Evolutionary conservation across 1,140 invertebrate genomes (phyloP), one percentile per base, ranked within the genome.

Genomic region (Halictus rubicundus): DNA sequence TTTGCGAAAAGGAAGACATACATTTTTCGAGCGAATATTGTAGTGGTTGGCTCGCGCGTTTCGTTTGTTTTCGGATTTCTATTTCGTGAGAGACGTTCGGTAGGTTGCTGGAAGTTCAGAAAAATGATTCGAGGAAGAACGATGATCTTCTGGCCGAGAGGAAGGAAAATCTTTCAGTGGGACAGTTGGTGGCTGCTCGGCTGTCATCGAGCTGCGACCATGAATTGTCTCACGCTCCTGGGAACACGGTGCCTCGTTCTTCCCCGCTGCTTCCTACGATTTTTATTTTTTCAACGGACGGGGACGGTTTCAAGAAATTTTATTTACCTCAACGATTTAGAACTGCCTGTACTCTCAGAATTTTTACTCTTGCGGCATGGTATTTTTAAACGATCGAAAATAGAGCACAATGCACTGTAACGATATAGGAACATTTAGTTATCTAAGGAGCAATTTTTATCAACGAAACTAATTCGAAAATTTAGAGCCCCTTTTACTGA

Each of bases 171-270:
- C 71, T 82, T 77, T 85, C 82, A 72, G 64, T 69, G 57, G 46
- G 54, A 70, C 57, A 46, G 49, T 71, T 66, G 16, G 37, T 64
- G 25, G 54, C 42, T 68, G 25, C 81, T 46, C 49, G 42, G 57
- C 71, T 86, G 84, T 86, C 84, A 57, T 85, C 84, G 60, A 6
- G 49, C 19, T 14, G 68, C 61, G 71, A 86, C 83, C 84, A 86
- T 86, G 80, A 86, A 86, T 86, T 86, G 84, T 86, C 75, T 86
- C 84, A 64, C 84, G 71, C 70, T 73, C 49, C 2, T 71, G 61
- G 68, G 46, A 81, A 68, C 61, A 54, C 59, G 61, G 42, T 59
- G n/a, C 52, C 52, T 39, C 64, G 46, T 42, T 37, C 39, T 60
- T 71, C 70, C 54, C 49, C 64, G n/a, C 14, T 5, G 10, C 63